Evolutionary conservation across 1,140 invertebrate species (phyloP).

Genomic region (Rhopalosiphum padi): DNA sequence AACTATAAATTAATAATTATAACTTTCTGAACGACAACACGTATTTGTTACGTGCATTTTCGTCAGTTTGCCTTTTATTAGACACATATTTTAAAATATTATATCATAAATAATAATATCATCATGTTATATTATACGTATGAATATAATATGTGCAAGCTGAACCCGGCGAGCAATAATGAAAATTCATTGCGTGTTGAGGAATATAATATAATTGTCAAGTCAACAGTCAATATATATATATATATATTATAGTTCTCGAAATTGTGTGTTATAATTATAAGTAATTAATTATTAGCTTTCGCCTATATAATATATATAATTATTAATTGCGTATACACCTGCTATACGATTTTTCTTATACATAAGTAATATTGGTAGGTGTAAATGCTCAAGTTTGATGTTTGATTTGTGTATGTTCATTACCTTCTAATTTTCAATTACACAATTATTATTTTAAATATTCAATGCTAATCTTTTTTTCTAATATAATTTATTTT

Average conservation of each 20-base stretch:
- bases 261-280: no score
- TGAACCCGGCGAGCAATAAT: no score
- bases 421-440: not conserved
- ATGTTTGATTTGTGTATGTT: not conserved
- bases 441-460: not conserved
- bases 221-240: no score
- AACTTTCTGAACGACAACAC: not conserved
- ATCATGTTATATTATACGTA: no score
- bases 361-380: not conserved
- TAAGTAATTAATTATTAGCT: not conserved
- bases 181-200: no score
- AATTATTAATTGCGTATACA: no score
- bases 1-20: not conserved
- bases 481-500: no score
- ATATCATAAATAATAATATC: not conserved
- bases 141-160: no score
- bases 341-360: no score
- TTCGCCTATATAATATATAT: not conserved
- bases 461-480: not conserved
- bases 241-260: no score
- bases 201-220: no score
- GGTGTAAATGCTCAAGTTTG: not conserved
- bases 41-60: not conserved
- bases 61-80: not conserved
- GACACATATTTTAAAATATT: not conserved